These are phyloP conservation scores for Chorisops tibialis DNA, from an alignment of 2,888 invertebrate species.

Conservation along the genomic window DNA sequence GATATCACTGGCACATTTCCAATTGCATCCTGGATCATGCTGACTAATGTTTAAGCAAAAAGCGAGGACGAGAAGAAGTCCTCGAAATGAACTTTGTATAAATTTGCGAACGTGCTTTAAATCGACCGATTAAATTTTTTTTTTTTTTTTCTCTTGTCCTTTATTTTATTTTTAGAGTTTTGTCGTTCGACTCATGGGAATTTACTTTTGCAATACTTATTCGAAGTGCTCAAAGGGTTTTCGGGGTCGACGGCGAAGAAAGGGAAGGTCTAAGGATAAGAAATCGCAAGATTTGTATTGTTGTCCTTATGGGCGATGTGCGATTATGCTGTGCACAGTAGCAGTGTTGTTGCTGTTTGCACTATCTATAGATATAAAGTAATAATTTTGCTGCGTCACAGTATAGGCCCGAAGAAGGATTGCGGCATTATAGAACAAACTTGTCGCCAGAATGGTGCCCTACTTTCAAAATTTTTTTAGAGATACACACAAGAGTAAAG, in stretches of 20 bases:
- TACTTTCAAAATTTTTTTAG: not conserved
- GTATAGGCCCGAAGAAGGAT: conserved; percentile 1
- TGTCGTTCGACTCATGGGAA: no score
- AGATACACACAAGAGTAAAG: not conserved
- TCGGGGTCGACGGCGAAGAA: no score
- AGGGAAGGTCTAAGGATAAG: no score
- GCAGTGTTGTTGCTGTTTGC: no score
- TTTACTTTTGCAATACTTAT: no score
- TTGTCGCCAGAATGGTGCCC: conserved; percentile 15
- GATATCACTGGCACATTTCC: conserved; percentile 12
- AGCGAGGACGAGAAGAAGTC: not conserved
- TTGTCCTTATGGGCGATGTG: no score
- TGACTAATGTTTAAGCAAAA: conserved; percentile 13
- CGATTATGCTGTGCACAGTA: no score
- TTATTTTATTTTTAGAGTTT: not conserved
- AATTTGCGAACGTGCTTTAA: conserved; percentile 16
- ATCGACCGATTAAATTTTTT: conserved; percentile 15
- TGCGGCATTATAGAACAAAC: not conserved
- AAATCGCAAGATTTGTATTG: no score
- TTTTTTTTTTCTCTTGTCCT: no score
- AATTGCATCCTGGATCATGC: conserved; percentile 17
- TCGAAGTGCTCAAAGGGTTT: no score
- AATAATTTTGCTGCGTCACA: not conserved
- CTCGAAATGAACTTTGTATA: conserved; percentile 9
- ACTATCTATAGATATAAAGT: no score